Percentiles rank a stretch among this genome's conserved stretches.
These are phyloP conservation scores for Speoplatyrhinus poulsoni DNA, from an alignment of 2,113 vertebrate species.

Conservation along the genomic window DNA sequence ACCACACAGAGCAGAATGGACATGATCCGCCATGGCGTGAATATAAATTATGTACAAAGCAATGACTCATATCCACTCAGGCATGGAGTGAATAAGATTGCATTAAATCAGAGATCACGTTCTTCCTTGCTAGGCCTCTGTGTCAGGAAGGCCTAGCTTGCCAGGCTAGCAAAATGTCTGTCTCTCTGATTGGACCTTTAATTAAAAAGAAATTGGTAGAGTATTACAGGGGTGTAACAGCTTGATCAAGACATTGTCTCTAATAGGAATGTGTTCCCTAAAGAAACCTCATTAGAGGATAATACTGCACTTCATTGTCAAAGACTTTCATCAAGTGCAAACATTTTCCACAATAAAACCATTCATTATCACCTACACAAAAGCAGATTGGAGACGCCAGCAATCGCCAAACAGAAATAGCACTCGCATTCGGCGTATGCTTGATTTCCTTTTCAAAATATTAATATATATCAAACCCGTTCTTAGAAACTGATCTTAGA, in stretches of 20 bases:
- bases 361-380: background rate
- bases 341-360: background rate
- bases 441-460: too few relatives aligned
- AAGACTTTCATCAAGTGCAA: conserved; percentile 6
- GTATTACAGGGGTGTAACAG: background rate
- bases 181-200: conserved; percentile 12
- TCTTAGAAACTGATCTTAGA: background rate
- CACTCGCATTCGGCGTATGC: background rate
- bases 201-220: conserved; percentile 33
- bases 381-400: background rate
- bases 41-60: conserved; percentile 18
- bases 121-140: background rate
- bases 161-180: background rate
- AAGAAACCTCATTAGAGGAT: conserved; percentile 18
- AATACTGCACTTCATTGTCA: background rate
- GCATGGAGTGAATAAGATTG: background rate
- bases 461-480: background rate
- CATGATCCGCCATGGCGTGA: conserved; percentile 1
- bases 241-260: conserved; percentile 6
- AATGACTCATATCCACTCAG: background rate
- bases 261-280: conserved; percentile 17
- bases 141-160: background rate
- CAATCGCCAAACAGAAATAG: background rate
- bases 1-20: background rate
- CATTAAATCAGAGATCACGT: background rate